Conservation (phyloP, 2,888 invertebrate species). For the Polymixis lichenea region DNA sequence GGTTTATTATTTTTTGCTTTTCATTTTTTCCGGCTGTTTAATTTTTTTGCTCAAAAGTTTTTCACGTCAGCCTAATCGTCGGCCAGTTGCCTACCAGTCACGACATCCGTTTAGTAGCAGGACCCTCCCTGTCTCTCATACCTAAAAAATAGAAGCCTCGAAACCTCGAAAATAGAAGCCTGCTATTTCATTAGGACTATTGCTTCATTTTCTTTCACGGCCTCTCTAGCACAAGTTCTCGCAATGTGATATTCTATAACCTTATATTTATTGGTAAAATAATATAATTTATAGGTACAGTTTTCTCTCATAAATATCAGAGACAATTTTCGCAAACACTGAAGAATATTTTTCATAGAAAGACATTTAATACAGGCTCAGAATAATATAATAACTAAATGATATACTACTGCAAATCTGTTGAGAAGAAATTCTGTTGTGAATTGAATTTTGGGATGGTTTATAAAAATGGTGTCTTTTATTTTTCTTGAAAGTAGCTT, state of each 20-base stretch:
- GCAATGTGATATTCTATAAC: neutral
- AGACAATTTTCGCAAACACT: conserved; percentile 13
- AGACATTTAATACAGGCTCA: conserved; percentile 19
- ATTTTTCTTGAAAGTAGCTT: neutral
- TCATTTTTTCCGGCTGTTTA: too few species aligned
- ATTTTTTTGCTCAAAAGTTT: too few species aligned
- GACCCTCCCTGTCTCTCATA: too few species aligned
- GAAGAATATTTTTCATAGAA: conserved; percentile 1
- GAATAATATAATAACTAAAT: conserved; percentile 13
- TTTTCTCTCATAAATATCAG: conserved; percentile 6
- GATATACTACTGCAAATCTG: conserved; percentile 1
- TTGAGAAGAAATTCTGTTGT: neutral
- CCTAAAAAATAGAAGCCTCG: too few species aligned
- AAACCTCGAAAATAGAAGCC: too few species aligned
- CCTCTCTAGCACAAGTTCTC: neutral
- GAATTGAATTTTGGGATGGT: neutral
- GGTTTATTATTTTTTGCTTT: too few species aligned
- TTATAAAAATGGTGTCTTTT: neutral
- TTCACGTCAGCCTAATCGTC: neutral
- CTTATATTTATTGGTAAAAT: conserved; percentile 3
- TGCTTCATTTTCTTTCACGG: neutral
- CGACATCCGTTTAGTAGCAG: too few species aligned
- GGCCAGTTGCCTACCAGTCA: too few species aligned
- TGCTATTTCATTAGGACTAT: neutral
- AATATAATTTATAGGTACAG: neutral